Conservation (phyloP, 1,140 invertebrate species). For the Musca domestica region DNA sequence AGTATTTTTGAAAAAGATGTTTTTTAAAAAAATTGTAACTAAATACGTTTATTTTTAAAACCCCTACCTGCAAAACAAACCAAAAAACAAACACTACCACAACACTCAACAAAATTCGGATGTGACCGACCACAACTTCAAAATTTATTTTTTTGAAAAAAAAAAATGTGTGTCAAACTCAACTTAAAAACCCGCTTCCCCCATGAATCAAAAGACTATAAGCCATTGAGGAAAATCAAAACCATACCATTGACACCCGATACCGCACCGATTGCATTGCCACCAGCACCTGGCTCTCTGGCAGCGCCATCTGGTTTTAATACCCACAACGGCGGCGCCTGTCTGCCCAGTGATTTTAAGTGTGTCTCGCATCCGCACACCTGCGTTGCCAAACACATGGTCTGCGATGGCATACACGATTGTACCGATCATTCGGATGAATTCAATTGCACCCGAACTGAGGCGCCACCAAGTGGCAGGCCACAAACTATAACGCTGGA, state of each 20-base stretch:
- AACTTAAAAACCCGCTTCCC: background rate
- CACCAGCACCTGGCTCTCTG: too few species aligned
- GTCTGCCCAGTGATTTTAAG: slow-evolving; percentile 49
- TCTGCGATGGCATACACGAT: slow-evolving; percentile 69
- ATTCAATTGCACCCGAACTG: slow-evolving; percentile 59
- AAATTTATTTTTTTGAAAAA: background rate
- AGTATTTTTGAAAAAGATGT: too few species aligned
- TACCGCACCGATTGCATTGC: too few species aligned
- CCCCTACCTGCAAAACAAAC: background rate
- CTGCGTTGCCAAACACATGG: slow-evolving; percentile 62
- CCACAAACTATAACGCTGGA: slow-evolving; percentile 39
- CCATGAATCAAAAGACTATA: background rate
- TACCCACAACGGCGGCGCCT: slow-evolving; percentile 22
- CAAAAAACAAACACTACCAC: background rate
- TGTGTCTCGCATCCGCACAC: slow-evolving; percentile 51
- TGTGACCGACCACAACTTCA: too few species aligned
- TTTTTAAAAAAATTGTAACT: too few species aligned
- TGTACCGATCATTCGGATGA: slow-evolving; percentile 73
- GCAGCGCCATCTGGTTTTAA: too few species aligned
- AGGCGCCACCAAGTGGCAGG: slow-evolving; percentile 24
- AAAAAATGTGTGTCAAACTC: background rate
- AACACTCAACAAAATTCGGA: too few species aligned
- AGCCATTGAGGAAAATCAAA: background rate
- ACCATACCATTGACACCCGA: background rate
- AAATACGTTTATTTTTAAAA: background rate